Evolutionary conservation across 2,113 vertebrate species (phyloP).

Genomic region (Varanus komodoensis): DNA sequence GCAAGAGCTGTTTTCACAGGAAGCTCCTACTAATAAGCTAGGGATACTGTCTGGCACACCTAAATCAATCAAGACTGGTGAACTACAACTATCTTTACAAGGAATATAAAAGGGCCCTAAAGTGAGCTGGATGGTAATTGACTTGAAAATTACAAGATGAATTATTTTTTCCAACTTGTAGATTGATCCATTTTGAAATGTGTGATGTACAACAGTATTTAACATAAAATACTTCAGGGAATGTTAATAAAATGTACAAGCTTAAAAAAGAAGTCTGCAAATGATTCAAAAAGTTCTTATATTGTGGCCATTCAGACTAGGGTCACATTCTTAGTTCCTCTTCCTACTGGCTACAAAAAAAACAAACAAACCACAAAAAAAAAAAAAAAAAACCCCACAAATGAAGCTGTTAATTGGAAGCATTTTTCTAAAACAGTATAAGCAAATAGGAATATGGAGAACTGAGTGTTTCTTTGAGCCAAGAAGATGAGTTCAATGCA

Average conservation of each 20-base stretch:
- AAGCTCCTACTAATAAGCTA: background rate
- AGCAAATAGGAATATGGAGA: background rate
- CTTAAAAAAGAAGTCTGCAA: background rate
- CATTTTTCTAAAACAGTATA: background rate
- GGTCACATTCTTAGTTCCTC: background rate
- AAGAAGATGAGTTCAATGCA: slow-evolving; percentile 16
- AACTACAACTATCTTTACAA: slow-evolving; percentile 20
- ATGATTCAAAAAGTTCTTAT: background rate
- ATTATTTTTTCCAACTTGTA: background rate
- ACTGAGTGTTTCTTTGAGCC: background rate
- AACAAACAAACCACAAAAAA: too few relatives aligned
- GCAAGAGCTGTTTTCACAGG: slow-evolving; percentile 22
- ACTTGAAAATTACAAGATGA: slow-evolving; percentile 22
- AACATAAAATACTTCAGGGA: background rate
- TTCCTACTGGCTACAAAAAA: background rate
- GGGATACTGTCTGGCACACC: slow-evolving; percentile 11
- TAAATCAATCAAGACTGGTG: slow-evolving; percentile 7
- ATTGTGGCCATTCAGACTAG: background rate
- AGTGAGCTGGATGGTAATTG: background rate
- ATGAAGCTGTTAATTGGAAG: slow-evolving; percentile 10
- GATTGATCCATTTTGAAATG: background rate
- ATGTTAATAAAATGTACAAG: background rate
- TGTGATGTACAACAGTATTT: background rate
- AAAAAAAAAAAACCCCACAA: too few relatives aligned
- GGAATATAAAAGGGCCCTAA: slow-evolving; percentile 7